Evolutionary conservation across 2,113 vertebrate genomes (phyloP).

Genomic region (Trogon melanurus): DNA sequence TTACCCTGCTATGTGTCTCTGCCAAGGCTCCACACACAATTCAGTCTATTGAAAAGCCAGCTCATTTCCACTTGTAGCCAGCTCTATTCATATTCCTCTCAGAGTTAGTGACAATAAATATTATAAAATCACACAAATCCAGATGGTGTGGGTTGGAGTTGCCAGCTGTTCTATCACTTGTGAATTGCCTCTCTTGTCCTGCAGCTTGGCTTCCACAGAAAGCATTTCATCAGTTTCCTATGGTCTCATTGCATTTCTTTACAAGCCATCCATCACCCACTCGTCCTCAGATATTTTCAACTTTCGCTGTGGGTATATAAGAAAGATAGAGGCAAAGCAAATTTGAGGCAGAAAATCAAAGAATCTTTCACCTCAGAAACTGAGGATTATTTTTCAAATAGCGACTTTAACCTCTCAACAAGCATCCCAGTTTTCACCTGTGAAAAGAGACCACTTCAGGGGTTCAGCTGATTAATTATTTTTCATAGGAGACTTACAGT

Average conservation of each 20-base stretch:
- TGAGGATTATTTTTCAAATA: conserved; percentile 20
- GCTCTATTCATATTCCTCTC: conserved; percentile 58
- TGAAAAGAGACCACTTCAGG: neutral
- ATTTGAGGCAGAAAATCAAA: conserved; percentile 21
- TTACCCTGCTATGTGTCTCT: neutral
- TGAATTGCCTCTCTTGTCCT: conserved; percentile 56
- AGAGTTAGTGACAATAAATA: conserved; percentile 62
- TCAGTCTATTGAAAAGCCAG: neutral
- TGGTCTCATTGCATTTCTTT: neutral
- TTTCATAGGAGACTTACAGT: neutral
- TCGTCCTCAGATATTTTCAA: conserved; percentile 12
- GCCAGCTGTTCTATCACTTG: conserved; percentile 22
- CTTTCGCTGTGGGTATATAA: neutral
- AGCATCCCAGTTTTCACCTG: neutral
- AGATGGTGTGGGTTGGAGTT: conserved; percentile 54
- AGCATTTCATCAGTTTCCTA: neutral
- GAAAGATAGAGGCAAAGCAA: neutral
- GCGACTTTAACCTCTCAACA: neutral
- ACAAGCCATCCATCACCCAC: conserved; percentile 23
- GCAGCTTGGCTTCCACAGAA: conserved; percentile 30
- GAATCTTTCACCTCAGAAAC: neutral
- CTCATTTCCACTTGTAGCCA: conserved; percentile 53
- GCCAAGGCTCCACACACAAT: conserved; percentile 29
- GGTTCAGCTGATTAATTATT: neutral
- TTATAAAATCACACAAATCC: conserved; percentile 53